Base-by-base conservation (phyloP, 2,113 vertebrate genomes). In the Herpailurus yagouaroundi region DNA sequence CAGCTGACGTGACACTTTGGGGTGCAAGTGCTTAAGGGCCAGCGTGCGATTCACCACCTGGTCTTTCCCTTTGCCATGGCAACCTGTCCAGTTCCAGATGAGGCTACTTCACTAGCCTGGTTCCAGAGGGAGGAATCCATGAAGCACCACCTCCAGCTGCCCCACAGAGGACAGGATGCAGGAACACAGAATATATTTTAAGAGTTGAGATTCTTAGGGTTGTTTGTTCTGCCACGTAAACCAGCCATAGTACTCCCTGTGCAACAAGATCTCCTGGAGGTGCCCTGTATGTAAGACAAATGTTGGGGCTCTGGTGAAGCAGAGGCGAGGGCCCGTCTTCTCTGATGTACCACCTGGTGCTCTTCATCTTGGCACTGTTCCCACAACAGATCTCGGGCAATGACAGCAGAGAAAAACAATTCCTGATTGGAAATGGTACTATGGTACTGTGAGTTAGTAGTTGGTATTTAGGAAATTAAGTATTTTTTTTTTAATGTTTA, bases 311-410 rank as follows among this genome's bases (percentile, higher is more conserved):
- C 64, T 85, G 82, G 33, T 5, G 74, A 85, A 93, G 76, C 48
- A 76, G 63, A 81, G 31, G 48, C 6, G 16, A 76, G 55, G 36
- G 15, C 3, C 10, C 13, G 4, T 7, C 36, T 7, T 33, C 38
- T 68, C n/a, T 38, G 33, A 73, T 4, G 36, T 9, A 38, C 4
- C 36, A 27, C 55, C 63, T 36, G n/a, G 5, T 66, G 1, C 23
- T 66, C 73, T 96, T 92, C 19, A 71, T 86, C 41, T 95, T 12
- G n/a, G 21, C 27, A 38, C 11, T 33, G 4, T n/a, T 92, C 50
- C 48, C 3, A 4, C 8, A 64, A 31, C 8, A 68, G 74, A 6
- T 33, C 33, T 69, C 50, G 2, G 77, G 31, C 21, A 27, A 21
- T 57, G 74, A 25, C 18, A 69, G 8, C 19, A 63, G 71, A 31